phyloP scores from a whole-genome alignment of 2,888 invertebrate genomes.

The Calephelis perditalis region DNA sequence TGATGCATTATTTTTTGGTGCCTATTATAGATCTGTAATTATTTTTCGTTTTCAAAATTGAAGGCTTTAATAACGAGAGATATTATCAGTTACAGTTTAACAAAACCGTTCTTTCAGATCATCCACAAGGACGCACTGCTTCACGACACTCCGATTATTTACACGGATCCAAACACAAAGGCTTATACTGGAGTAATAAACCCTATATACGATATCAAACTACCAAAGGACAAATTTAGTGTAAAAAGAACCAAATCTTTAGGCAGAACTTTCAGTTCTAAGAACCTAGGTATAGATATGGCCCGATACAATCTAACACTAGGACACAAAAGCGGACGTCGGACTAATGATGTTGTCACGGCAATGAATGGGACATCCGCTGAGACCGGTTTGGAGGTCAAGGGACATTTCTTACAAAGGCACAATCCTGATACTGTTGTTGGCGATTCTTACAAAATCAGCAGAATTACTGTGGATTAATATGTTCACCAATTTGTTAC shows the following conservation, averaged over 20 bases:
- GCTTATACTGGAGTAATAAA: slow-evolving; percentile 62
- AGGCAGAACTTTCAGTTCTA: slow-evolving; percentile 55
- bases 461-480: slow-evolving; percentile 57
- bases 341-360: slow-evolving; percentile 63
- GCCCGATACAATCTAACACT: slow-evolving; percentile 60
- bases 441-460: slow-evolving; percentile 60
- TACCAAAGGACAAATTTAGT: slow-evolving; percentile 56
- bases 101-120: not conserved
- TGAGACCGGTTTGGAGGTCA: slow-evolving; percentile 55
- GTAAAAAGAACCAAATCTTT: slow-evolving; percentile 65
- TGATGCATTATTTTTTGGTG: no score
- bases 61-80: not conserved
- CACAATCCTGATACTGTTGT: slow-evolving; percentile 52
- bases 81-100: not conserved
- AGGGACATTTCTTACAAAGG: slow-evolving; percentile 54
- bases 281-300: slow-evolving; percentile 47
- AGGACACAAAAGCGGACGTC: slow-evolving; percentile 48
- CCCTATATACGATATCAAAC: slow-evolving; percentile 61
- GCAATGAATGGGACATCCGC: slow-evolving; percentile 55
- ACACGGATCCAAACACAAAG: slow-evolving; percentile 28
- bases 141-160: slow-evolving; percentile 18
- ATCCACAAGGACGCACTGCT: slow-evolving; percentile 30
- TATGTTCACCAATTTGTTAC: not conserved
- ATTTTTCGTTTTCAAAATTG: no score
- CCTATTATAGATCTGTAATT: no score